Conservation (phyloP, 2,888 invertebrate genomes). For the Ischnus inquisitorius region DNA sequence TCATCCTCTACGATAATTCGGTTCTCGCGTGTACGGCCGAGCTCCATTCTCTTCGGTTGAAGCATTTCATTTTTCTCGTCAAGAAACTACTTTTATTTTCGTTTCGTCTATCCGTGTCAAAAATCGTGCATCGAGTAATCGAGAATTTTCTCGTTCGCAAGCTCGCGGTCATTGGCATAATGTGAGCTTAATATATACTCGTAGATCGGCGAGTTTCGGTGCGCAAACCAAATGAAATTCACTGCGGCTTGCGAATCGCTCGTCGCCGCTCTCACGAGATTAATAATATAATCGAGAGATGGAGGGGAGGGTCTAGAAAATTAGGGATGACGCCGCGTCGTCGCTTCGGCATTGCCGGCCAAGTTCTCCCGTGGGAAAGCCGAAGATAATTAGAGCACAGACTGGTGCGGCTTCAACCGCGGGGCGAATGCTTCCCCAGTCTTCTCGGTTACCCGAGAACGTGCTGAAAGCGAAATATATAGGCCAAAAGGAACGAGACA, state of each 20-base stretch:
- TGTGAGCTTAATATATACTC: background rate
- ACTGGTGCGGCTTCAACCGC: slow-evolving; percentile 48
- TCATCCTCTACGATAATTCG: too few relatives aligned
- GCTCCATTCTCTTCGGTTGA: too few relatives aligned
- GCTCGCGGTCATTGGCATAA: background rate
- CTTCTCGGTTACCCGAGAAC: slow-evolving; percentile 56
- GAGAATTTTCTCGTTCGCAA: background rate
- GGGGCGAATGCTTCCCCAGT: slow-evolving; percentile 26
- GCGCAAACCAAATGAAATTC: background rate
- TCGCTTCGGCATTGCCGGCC: slow-evolving; percentile 53
- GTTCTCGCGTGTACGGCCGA: too few relatives aligned
- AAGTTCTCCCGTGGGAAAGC: slow-evolving; percentile 64
- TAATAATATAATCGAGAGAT: slow-evolving; percentile 78
- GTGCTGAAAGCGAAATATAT: slow-evolving; percentile 54
- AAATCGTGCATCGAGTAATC: background rate
- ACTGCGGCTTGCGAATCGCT: background rate
- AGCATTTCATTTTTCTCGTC: too few relatives aligned
- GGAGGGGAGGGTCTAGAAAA: slow-evolving; percentile 71
- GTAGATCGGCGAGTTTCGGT: background rate
- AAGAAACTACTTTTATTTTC: too few relatives aligned
- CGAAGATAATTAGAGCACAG: slow-evolving; percentile 78
- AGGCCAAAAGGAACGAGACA: slow-evolving; percentile 31
- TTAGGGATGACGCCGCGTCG: slow-evolving; percentile 78
- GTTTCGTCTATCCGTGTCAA: background rate
- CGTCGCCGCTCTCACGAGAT: slow-evolving; percentile 68